These are phyloP conservation scores for Microcaecilia unicolor DNA, from an alignment of 2,797 vertebrate species.

Conservation along the genomic window DNA sequence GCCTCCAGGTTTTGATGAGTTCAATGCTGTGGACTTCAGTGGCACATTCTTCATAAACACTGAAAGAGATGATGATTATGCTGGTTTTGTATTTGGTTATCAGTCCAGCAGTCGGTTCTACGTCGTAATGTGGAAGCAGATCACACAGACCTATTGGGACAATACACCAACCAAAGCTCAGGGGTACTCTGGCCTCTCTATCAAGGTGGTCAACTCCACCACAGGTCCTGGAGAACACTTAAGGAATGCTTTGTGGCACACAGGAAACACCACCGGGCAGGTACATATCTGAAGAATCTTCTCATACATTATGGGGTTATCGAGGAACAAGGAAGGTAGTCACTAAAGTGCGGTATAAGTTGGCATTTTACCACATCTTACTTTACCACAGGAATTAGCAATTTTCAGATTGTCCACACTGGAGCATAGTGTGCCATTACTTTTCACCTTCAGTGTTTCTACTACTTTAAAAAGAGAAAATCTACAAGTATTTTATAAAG, in stretches of 20 bases:
- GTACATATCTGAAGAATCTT: too few species aligned
- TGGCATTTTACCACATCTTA: too few species aligned
- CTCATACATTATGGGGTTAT: too few species aligned
- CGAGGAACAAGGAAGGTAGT: too few species aligned
- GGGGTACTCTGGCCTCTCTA: constrained; percentile 92
- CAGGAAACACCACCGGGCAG: constrained; percentile 90
- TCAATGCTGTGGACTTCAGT: constrained; percentile 95
- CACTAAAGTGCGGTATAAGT: too few species aligned
- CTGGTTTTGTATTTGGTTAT: constrained; percentile 95
- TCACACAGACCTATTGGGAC: constrained; percentile 97
- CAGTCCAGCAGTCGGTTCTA: constrained; percentile 97
- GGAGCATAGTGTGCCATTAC: too few species aligned
- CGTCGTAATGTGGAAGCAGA: constrained; percentile 98
- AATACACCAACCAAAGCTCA: constrained; percentile 86
- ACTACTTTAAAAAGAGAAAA: too few species aligned
- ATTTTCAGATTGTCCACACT: too few species aligned
- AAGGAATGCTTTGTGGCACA: constrained; percentile 96
- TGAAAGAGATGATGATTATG: constrained; percentile 93
- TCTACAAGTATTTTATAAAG: too few species aligned
- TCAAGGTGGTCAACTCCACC: constrained; percentile 97
- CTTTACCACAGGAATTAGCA: too few species aligned
- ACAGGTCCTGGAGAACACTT: constrained; percentile 94
- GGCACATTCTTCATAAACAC: constrained; percentile 98
- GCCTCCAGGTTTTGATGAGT: constrained; percentile 83
- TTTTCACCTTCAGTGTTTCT: too few species aligned